These are phyloP conservation scores for Bagarius yarrelli DNA, from an alignment of 2,113 vertebrate genomes.

Conservation along the genomic window DNA sequence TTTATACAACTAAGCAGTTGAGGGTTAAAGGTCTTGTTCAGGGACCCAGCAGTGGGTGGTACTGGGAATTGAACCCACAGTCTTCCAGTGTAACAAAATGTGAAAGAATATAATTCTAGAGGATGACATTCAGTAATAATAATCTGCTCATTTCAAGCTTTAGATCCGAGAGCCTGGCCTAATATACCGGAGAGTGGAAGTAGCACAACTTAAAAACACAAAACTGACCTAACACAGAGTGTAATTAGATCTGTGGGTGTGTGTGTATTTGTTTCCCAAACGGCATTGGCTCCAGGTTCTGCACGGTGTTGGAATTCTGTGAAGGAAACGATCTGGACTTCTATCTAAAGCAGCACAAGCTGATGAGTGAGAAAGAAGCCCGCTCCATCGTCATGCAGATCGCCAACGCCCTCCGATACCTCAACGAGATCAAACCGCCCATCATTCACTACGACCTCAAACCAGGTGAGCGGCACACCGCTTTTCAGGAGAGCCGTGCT, in stretches of 20 bases:
- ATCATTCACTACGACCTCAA: constrained; percentile 99
- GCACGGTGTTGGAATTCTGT: constrained; percentile 98
- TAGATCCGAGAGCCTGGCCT: too few species aligned
- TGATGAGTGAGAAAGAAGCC: constrained; percentile 98
- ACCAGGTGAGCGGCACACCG: constrained; percentile 75
- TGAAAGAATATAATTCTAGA: too few species aligned
- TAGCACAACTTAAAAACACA: not conserved
- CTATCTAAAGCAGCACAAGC: constrained; percentile 98
- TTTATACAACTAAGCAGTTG: too few species aligned
- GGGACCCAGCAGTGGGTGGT: too few species aligned
- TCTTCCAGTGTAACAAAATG: too few species aligned
- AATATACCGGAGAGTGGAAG: too few species aligned
- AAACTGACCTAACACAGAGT: not conserved
- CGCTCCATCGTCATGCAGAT: constrained; percentile 99
- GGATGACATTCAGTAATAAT: too few species aligned
- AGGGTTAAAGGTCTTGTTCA: too few species aligned
- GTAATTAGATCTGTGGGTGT: not conserved
- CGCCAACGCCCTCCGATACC: constrained; percentile 97
- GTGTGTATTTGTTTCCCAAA: not conserved
- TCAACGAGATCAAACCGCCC: constrained; percentile 99
- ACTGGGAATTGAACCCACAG: too few species aligned
- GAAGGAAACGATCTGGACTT: constrained; percentile 99
- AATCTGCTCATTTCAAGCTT: not conserved
- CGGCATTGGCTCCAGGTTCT: constrained; percentile 77
- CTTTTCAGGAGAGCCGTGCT: not conserved